Evolutionary conservation across 2,113 vertebrate species (phyloP).

Genomic region (Gorsachius goisagi): DNA sequence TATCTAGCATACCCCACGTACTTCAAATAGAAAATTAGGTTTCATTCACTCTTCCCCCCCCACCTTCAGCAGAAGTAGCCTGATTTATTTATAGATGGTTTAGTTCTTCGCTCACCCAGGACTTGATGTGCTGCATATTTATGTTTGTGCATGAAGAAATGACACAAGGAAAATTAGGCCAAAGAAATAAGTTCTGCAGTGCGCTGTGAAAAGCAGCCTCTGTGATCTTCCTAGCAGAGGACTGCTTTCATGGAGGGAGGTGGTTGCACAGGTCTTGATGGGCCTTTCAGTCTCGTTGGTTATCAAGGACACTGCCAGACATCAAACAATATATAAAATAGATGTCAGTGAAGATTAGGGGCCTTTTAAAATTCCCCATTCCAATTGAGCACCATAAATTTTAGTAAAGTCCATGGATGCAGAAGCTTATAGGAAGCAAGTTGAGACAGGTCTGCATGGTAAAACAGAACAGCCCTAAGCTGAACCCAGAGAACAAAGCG

Average conservation of each 20-base stretch:
- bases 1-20: not conserved
- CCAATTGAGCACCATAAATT: not conserved
- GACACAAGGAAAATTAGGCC: slow-evolving; percentile 49
- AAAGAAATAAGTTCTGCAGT: slow-evolving; percentile 6
- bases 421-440: not conserved
- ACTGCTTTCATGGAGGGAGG: not conserved
- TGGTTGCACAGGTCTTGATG: not conserved
- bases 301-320: not conserved
- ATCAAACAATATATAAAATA: not conserved
- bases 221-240: not conserved
- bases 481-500: not conserved
- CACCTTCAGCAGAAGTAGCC: slow-evolving; percentile 16
- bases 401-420: not conserved
- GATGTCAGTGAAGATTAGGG: not conserved
- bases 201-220: not conserved
- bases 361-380: not conserved
- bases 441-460: not conserved
- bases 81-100: slow-evolving; percentile 62
- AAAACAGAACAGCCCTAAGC: not conserved
- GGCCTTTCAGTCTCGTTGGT: not conserved
- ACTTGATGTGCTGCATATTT: slow-evolving; percentile 50
- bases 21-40: slow-evolving; percentile 53
- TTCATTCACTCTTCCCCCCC: not conserved
- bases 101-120: slow-evolving; percentile 36
- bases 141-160: slow-evolving; percentile 40